These are phyloP conservation scores for Macrosoma leucophasiata DNA, from an alignment of 2,888 invertebrate genomes.

Conservation along the genomic window DNA sequence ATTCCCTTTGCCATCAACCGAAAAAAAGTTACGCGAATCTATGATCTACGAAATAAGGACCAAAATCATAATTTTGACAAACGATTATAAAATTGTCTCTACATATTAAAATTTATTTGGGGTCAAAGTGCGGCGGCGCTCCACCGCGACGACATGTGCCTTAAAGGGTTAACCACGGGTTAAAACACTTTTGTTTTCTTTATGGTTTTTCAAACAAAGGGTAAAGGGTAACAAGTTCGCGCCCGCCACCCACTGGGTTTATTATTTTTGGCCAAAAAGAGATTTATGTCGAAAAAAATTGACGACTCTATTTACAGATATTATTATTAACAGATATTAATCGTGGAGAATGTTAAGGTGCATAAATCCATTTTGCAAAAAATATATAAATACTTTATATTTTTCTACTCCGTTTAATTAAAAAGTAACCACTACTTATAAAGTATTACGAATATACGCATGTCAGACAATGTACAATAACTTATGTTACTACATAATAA, in stretches of 20 bases:
- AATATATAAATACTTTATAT: slow-evolving; percentile 1
- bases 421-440: no score
- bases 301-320: slow-evolving; percentile 41
- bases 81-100: no score
- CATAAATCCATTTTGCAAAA: background rate
- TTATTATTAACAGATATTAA: background rate
- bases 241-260: slow-evolving; percentile 54
- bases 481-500: no score
- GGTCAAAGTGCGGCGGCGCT: no score
- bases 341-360: background rate
- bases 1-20: no score
- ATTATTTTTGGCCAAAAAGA: slow-evolving; percentile 42
- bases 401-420: background rate
- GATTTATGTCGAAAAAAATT: slow-evolving; percentile 43
- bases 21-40: no score
- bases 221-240: slow-evolving; percentile 62
- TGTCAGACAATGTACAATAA: no score
- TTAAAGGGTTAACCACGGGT: slow-evolving; percentile 59
- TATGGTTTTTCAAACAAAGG: slow-evolving; percentile 51
- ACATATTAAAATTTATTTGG: no score
- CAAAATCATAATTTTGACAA: no score
- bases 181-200: slow-evolving; percentile 61
- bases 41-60: no score
- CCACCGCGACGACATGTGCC: slow-evolving; percentile 52
- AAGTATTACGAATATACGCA: no score